Evolutionary conservation across 1,140 invertebrate species (phyloP), one percentile per base, ranked within the genome.

Genomic region (Atopsyche davidsoni): DNA sequence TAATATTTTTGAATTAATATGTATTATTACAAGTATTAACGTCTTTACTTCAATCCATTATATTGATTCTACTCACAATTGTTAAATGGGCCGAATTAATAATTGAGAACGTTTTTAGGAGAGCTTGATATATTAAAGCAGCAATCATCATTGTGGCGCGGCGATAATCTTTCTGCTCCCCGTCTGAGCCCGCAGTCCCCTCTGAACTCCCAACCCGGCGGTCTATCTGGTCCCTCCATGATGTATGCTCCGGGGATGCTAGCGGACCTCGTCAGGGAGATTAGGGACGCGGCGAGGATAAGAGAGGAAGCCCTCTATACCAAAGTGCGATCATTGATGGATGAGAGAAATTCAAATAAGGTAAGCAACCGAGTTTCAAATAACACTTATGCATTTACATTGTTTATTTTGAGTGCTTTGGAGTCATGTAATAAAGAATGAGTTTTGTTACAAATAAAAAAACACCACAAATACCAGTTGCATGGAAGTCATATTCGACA

Each of bases 171-270:
- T 1, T 44, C 54, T 19, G 47, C 18, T 35, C 9, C 38, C 1
- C 34, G 46, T 23, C 14, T 13, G 4, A 14, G 23, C n/a, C 32
- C 44, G 2, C 44, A 39, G 40, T 19, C 47, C 7, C 9, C 44
- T 11, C n/a, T 31, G 2, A 14, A 10, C 10, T 32, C 34, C 4
- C 46, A 31, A 31, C n/a, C 35, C 4, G 35, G 35, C n/a, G 46
- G 50, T 10, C 14, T 45, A 19, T 4, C 43, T n/a, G 39, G 31
- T 1, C 49, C 58, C 44, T 55, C 62, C 59, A 70, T 72, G 14
- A 70, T 73, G 54, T 87, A 87, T 65, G 79, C 83, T 25, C 85
- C 85, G 3, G 85, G 85, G 53, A 82, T 84, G 74, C 72, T 87
- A 58, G 68, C 76, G 59, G 85, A 87, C 67, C 70, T 87, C 54